Conservation (phyloP, 2,797 vertebrate species). For the Myiotriccus ornatus region DNA sequence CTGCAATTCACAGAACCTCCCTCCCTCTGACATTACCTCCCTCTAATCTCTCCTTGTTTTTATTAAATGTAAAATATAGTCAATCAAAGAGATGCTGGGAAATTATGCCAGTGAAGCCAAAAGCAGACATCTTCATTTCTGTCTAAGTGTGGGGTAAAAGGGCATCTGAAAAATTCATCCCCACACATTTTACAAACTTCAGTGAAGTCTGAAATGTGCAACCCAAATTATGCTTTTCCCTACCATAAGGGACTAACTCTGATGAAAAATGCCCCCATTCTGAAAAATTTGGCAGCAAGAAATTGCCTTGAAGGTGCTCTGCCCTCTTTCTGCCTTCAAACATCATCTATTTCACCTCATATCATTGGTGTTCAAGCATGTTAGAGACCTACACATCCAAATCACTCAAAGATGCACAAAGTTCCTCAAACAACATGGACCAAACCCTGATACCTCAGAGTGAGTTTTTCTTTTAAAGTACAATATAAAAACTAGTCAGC, state of each 20-base stretch:
- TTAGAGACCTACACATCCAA: not conserved
- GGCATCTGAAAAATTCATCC: not conserved
- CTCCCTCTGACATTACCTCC: not conserved
- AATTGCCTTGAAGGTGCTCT: not conserved
- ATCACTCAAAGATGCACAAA: not conserved
- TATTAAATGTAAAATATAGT: not conserved
- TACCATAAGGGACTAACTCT: not conserved
- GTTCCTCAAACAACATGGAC: not conserved
- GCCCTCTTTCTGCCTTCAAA: not conserved
- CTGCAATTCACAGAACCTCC: not conserved
- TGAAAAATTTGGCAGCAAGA: not conserved
- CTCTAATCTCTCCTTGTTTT: not conserved
- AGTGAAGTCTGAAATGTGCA: not conserved
- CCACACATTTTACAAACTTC: fast-evolving
- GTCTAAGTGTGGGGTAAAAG: not conserved
- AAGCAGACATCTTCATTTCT: not conserved
- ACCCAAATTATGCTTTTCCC: not conserved
- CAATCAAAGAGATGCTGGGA: not conserved
- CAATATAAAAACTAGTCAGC: not conserved
- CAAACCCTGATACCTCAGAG: not conserved
- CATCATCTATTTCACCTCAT: not conserved
- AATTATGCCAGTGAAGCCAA: not conserved
- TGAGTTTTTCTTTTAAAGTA: not conserved
- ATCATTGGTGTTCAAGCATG: not conserved
- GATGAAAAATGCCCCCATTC: not conserved